Base-by-base conservation (phyloP, 2,113 vertebrate species). In the Talpa occidentalis region DNA sequence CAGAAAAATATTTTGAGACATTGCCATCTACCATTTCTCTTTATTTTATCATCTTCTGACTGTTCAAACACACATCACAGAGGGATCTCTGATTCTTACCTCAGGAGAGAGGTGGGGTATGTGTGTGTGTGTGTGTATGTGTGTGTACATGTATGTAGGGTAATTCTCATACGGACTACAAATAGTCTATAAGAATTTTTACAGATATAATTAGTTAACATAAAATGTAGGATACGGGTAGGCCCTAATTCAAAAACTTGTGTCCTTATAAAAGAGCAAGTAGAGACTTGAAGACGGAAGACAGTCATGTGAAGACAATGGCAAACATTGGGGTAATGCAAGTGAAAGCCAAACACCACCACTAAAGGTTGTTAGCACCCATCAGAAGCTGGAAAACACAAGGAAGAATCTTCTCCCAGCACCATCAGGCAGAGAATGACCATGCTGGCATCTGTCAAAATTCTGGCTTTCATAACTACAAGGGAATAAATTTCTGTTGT, bases 1-100 rank as follows among this genome's bases (percentile, higher is more conserved):
- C 69, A 30, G 62, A 91, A 95, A 91, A 79, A 54, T 69, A 44
- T 62, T 93, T 74, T 24, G 12, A 79, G 60, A 74, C 22, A 94
- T 64, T 87, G 78, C 10, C n/a, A 83, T 52, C 32, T 84, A 79
- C 88, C 32, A 74, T 74, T 84, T 91, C 28, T 83, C 9, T 78
- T 93, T 42, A 77, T 85, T 88, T n/a, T 85, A 62, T 60, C 15
- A 16, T 88, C 32, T 16, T 28, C 17, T 10, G 32, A 44, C 11
- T 47, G 16, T 37, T 74, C 72, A 95, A 93, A 26, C 22, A 79
- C 66, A 22, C 35, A 37, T 78, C 60, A 44, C 49, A 79, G 59
- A 10, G 93, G 74, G 28, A 24, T 89, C 64, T 76, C 44, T 73
- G 77, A 88, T 16, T 6, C 37, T 82, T 44, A 88, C 37, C 35